Base-by-base conservation (phyloP, 2,797 vertebrate species). In the Channallabes apus region DNA sequence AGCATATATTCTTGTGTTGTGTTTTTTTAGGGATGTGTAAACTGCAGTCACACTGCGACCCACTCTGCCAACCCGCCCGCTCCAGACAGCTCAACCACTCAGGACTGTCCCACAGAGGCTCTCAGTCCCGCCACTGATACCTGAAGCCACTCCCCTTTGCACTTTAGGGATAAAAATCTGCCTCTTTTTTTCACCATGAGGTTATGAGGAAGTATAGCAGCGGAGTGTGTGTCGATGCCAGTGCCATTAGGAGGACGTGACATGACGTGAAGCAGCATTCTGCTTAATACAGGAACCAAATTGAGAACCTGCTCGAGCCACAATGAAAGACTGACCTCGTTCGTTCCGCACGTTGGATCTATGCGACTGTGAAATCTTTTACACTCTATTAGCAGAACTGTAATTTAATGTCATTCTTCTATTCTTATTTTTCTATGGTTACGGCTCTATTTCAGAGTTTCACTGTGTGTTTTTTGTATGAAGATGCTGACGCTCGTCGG, bases 1-100 rank as follows among this genome's bases (percentile, higher is more conserved):
- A 29, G 56, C 46, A 22, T 38, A 12, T 41, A 15, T 11, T 83
- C 6, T 0, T 17, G 0, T 80, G 15, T 85, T 46, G 46, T 46
- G 46, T 54, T 89, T 86, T 35, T 84, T 67, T 82, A 95, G 94
- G 94, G 94, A 86, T 95, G 94, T 84, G 88, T 91, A 82, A 91
- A 80, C 86, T 96, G 93, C 82, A 91, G 6, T 68, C 29, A 17
- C 12, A 15, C 59, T 32, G 20, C 68, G 3, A 20, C 84, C 41
- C 88, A 51, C 32, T 88, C 90, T 14, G 84, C 88, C 59, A 88
- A 83, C 11, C 88, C 85, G 5, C 83, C 86, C 2, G 88, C 62
- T 56, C 90, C 91, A 0, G 92, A 93, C 69, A 92, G 92, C 84
- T 92, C 91, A 0, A 90, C 88, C 75, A 67, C 86, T 56, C 77